A percentile compares a stretch with the other conserved stretches of the same genome.
Evolutionary conservation across 30 jellyfish, hydroid and myxozoan species (phyloP).

Genomic region (Turritopsis rubra): DNA sequence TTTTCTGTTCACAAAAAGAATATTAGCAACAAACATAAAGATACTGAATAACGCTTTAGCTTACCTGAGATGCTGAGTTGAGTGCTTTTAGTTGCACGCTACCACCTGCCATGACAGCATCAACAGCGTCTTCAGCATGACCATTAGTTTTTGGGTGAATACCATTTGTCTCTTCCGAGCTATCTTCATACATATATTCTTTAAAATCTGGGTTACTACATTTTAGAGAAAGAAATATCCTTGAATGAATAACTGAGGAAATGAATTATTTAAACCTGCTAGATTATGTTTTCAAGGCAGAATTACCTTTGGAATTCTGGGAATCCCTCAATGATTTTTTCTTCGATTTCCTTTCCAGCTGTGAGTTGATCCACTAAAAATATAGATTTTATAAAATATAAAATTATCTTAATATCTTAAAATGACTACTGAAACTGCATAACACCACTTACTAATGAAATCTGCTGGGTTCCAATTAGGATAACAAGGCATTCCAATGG

Average conservation of each 20-base stretch:
- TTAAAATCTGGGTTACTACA: neutral
- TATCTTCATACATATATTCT: neutral
- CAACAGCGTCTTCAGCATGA: neutral
- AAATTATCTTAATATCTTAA: neutral
- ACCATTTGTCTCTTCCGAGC: neutral
- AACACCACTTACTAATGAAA: constrained; percentile 37
- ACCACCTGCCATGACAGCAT: neutral
- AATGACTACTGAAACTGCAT: neutral
- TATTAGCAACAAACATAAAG: too few species aligned
- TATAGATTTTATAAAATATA: neutral
- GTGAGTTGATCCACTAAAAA: constrained; percentile 50
- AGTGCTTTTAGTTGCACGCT: neutral
- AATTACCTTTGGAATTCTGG: constrained; percentile 14
- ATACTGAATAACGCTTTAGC: too few species aligned
- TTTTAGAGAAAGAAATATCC: neutral
- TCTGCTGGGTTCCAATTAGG: constrained; percentile 79
- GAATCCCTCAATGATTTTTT: constrained; percentile 28
- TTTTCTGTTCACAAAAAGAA: too few species aligned
- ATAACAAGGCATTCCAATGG: constrained; percentile 50
- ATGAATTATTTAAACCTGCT: neutral
- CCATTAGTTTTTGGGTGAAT: neutral
- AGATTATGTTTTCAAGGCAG: neutral
- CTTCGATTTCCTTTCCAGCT: constrained; percentile 40
- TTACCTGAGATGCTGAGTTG: neutral
- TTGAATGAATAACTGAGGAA: too few species aligned